These are phyloP conservation scores for Eupeodes luniger DNA, from an alignment of 2,888 invertebrate genomes.

Conservation along the genomic window DNA sequence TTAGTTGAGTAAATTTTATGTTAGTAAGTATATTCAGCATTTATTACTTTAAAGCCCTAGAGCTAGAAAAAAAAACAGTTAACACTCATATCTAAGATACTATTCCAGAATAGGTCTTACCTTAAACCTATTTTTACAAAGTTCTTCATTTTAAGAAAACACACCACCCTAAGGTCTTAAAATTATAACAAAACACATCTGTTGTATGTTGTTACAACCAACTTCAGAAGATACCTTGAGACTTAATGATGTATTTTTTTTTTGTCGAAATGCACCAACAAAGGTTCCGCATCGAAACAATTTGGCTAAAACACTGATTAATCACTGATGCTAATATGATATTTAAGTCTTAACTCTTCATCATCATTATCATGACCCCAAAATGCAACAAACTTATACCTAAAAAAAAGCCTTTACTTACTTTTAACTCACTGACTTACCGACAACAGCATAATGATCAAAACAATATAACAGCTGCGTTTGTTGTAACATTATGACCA, in stretches of 20 bases:
- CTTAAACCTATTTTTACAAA: not conserved
- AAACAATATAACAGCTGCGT: constrained; percentile 17
- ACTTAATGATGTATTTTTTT: not conserved
- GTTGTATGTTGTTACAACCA: too few relatives aligned
- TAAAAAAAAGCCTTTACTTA: not conserved
- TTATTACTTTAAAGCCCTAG: too few relatives aligned
- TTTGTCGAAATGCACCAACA: constrained; percentile 1
- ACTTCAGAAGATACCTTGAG: not conserved
- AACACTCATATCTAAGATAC: not conserved
- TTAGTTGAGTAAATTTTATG: too few relatives aligned
- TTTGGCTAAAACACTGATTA: constrained; percentile 53
- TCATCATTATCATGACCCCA: constrained; percentile 42
- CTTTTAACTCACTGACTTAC: not conserved
- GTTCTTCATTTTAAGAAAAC: not conserved
- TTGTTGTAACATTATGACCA: constrained; percentile 6
- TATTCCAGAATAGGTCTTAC: not conserved
- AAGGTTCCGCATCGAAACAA: constrained; percentile 17
- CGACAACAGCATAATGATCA: constrained; percentile 18
- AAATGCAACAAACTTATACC: not conserved
- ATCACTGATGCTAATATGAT: constrained; percentile 71
- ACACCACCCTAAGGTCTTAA: not conserved
- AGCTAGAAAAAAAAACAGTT: too few relatives aligned
- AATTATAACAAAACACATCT: not conserved
- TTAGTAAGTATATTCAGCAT: too few relatives aligned
- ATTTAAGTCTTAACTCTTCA: constrained; percentile 50